phyloP scores from a whole-genome alignment of 1,140 invertebrate genomes.

The Euura saliciscinereae region DNA sequence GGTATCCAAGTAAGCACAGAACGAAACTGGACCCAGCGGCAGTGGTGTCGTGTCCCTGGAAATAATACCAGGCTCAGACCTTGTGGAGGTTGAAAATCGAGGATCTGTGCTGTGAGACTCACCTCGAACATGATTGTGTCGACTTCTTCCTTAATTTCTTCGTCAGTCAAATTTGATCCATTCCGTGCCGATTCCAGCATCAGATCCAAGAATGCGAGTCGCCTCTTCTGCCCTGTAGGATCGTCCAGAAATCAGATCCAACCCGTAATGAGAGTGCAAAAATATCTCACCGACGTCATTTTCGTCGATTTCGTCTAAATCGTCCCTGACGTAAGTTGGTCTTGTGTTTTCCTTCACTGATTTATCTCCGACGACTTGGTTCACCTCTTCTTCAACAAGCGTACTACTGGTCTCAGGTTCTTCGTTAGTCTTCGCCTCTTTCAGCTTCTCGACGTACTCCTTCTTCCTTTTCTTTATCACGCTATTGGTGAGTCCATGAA shows the following conservation, averaged over 20 bases:
- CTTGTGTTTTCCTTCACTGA: constrained; percentile 45
- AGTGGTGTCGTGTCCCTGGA: constrained; percentile 87
- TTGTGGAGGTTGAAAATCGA: too few species aligned
- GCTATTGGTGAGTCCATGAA: constrained; percentile 68
- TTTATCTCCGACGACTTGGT: constrained; percentile 34
- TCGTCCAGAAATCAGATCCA: constrained; percentile 16
- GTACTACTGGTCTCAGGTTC: too few species aligned
- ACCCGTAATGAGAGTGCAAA: neutral
- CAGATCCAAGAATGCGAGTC: constrained; percentile 85
- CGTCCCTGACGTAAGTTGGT: constrained; percentile 64
- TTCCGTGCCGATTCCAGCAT: constrained; percentile 73
- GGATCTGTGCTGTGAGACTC: constrained; percentile 28
- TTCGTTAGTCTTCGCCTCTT: constrained; percentile 33
- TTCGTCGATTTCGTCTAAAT: constrained; percentile 75
- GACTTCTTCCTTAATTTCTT: constrained; percentile 86
- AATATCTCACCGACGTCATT: constrained; percentile 67
- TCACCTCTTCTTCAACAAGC: neutral
- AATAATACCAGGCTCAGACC: constrained; percentile 18
- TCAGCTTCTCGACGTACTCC: constrained; percentile 54
- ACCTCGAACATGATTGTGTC: constrained; percentile 91
- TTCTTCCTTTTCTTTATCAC: constrained; percentile 67
- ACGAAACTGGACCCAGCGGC: constrained; percentile 81
- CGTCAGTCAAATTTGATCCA: constrained; percentile 68
- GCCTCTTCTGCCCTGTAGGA: constrained; percentile 68
- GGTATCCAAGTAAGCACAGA: constrained; percentile 75